phyloP scores from a whole-genome alignment of 1,140 invertebrate genomes.

The Musca vetustissima region DNA sequence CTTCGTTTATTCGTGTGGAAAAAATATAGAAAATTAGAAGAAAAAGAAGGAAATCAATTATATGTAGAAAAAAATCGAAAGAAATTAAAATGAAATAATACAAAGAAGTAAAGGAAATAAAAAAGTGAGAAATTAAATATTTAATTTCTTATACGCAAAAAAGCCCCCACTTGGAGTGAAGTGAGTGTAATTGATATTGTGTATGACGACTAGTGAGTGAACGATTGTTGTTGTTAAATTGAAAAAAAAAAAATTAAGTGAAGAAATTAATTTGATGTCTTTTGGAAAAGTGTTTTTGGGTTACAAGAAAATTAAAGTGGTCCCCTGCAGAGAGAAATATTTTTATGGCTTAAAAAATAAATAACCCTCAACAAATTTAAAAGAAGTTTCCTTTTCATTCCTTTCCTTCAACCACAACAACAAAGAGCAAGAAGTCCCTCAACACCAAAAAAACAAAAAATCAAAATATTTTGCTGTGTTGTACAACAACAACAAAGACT shows the following conservation, averaged over 20 bases:
- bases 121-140: too few relatives aligned
- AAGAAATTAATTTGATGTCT: neutral
- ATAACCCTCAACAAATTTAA: neutral
- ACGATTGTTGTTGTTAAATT: neutral
- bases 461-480: conserved; percentile 24
- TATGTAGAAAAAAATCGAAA: neutral
- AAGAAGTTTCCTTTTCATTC: neutral
- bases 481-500: conserved; percentile 11
- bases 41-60: neutral
- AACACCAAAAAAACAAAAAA: conserved; percentile 1
- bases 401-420: too few relatives aligned
- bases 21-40: neutral
- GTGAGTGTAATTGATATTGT: too few relatives aligned
- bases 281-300: too few relatives aligned
- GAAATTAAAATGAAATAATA: neutral
- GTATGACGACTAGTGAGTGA: too few relatives aligned
- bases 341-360: neutral
- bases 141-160: too few relatives aligned
- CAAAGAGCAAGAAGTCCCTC: neutral
- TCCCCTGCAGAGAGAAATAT: neutral
- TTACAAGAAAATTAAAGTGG: too few relatives aligned
- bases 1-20: neutral
- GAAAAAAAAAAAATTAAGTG: neutral
- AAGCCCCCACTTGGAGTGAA: too few relatives aligned
- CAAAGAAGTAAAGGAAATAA: too few relatives aligned